These are phyloP conservation scores for Schlechtendalia chinensis DNA, from an alignment of 1,140 invertebrate genomes.

Conservation along the genomic window DNA sequence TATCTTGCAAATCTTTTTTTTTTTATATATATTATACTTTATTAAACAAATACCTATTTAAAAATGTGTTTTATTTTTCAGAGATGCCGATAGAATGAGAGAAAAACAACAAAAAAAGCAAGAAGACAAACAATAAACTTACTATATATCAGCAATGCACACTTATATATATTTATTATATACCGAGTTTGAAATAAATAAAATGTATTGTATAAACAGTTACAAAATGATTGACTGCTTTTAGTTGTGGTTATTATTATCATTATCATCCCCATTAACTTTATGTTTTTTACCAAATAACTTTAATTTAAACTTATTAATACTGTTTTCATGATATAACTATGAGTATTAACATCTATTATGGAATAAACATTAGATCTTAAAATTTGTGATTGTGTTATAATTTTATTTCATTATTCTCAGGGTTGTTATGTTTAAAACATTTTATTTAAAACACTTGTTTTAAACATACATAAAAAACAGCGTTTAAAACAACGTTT, in stretches of 20 bases:
- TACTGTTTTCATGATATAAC: neutral
- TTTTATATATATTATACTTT: neutral
- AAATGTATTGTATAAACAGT: neutral
- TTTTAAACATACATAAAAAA: no score
- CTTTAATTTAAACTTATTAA: neutral
- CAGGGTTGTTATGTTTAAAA: no score
- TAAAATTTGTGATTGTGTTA: no score
- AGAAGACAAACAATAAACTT: slow-evolving; percentile 17
- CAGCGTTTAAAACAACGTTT: no score
- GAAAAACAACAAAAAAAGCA: slow-evolving; percentile 66
- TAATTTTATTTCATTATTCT: no score
- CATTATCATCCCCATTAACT: neutral
- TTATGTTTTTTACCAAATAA: neutral
- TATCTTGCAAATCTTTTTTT: neutral
- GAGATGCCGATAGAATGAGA: slow-evolving; percentile 78
- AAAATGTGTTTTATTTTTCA: slow-evolving; percentile 56
- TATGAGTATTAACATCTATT: slow-evolving; percentile 1
- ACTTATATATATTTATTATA: no score
- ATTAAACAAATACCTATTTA: slow-evolving; percentile 42
- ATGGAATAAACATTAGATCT: neutral
- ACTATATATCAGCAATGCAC: neutral
- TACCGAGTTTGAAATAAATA: slow-evolving; percentile 23
- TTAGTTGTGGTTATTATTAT: no score
- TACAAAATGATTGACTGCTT: neutral
- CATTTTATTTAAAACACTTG: no score